Percentiles rank a stretch among this genome's conserved stretches.
Conservation (phyloP, 2,888 invertebrate genomes). For the Smittia aterrima region DNA sequence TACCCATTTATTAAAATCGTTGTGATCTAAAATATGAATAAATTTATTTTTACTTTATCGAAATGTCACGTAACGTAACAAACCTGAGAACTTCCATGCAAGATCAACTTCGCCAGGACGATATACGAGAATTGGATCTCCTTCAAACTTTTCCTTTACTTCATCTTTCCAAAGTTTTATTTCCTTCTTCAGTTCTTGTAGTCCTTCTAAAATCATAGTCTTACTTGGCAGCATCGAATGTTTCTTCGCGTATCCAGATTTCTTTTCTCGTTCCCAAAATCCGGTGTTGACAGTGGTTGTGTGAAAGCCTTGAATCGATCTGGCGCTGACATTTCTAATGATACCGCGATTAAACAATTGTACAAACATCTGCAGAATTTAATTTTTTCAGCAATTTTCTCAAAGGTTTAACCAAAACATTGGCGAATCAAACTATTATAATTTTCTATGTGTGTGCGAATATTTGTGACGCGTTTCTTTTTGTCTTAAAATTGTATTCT, state of each 20-base stretch:
- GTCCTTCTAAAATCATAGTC: slow-evolving; percentile 62
- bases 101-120: slow-evolving; percentile 69
- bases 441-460: no score
- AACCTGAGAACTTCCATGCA: slow-evolving; percentile 64
- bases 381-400: no score
- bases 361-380: background rate
- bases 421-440: background rate
- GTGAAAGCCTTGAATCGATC: slow-evolving; percentile 46
- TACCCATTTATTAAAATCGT: slow-evolving; percentile 67
- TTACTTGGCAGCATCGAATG: slow-evolving; percentile 45
- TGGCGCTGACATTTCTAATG: background rate
- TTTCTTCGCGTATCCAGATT: slow-evolving; percentile 27
- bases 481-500: no score
- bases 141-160: slow-evolving; percentile 61
- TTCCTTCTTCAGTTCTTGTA: slow-evolving; percentile 66
- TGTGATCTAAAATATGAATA: slow-evolving; percentile 52
- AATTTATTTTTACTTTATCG: background rate
- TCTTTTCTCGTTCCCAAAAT: slow-evolving; percentile 50
- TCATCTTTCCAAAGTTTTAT: slow-evolving; percentile 66
- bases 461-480: no score
- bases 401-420: background rate
- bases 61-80: background rate
- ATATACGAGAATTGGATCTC: slow-evolving; percentile 60
- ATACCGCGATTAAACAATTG: background rate
- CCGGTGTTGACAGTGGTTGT: slow-evolving; percentile 48